Base-by-base conservation (phyloP, 2,888 invertebrate genomes). In the Ectobius pallidus region DNA sequence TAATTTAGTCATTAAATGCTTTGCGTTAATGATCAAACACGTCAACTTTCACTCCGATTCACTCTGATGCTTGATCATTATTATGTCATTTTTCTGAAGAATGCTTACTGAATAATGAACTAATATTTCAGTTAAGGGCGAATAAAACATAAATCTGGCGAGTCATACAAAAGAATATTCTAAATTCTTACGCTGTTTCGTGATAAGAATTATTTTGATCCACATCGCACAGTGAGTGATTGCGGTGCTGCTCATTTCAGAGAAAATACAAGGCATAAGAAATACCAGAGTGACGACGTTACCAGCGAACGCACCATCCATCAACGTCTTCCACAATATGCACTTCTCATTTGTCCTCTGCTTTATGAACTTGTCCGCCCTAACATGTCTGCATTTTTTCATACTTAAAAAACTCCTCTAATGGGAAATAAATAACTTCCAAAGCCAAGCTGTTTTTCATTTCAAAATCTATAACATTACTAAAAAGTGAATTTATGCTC, bases 311-410 rank as follows among this genome's bases (percentile, higher is more conserved):
- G 30, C 4, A 2, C 65, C 65, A 65, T 65, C 65, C 65, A 65
- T 65, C 65, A 65, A 65, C 22, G 65, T 65, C 65, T 25, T 42
- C 44, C 22, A 22, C 65, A 65, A 42, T 65, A 42, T 42, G 65
- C 44, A 25, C 1, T 39, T 65, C 65, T 65, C 65, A 44, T 65
- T 42, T 65, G 65, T 65, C 65, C 42, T 42, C 63, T 39, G 18
- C 63, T 30, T 30, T 58, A 58, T 58, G 32, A 58, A 58, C n/a
- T 32, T 58, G 30, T 30, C 58, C 58, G 58, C 58, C 58, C 52
- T 16, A n/a, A 16, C 32, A 30, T 58, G 58, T 58, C 42, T 58
- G 1, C 44, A 34, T 11, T 34, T 39, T 22, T 44, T 25, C 16
- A 18, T 68, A 30, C 52, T 49, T 52, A 20, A 20, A n/a, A 20